Evolutionary conservation across 1,140 invertebrate species (phyloP).

Genomic region (Phocides pigmalion): DNA sequence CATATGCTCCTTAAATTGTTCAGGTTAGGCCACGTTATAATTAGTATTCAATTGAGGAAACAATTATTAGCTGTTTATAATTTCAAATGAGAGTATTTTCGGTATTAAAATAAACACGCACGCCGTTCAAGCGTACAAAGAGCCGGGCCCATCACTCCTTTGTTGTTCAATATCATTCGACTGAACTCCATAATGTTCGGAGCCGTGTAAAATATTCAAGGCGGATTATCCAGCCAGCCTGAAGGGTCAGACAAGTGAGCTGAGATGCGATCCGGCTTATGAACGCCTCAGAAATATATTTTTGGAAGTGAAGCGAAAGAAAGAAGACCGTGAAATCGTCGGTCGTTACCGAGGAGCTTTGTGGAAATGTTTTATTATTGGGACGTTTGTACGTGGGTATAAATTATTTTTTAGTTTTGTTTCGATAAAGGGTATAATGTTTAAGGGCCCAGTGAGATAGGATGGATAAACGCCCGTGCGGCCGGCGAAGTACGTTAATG

Average conservation of each 20-base stretch:
- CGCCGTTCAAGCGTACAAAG: not conserved
- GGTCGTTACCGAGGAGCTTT: not conserved
- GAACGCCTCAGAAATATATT: slow-evolving; percentile 16
- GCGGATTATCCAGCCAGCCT: slow-evolving; percentile 26
- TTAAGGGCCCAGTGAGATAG: too few relatives aligned
- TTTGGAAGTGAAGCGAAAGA: not conserved
- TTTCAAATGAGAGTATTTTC: too few relatives aligned
- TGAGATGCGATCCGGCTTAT: slow-evolving; percentile 26
- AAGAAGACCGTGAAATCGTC: not conserved
- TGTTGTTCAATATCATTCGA: slow-evolving; percentile 16
- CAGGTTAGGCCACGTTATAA: too few relatives aligned
- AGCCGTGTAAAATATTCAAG: slow-evolving; percentile 26
- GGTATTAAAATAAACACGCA: not conserved
- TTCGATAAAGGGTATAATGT: too few relatives aligned
- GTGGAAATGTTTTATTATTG: not conserved
- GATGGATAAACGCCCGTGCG: too few relatives aligned
- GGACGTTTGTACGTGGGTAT: too few relatives aligned
- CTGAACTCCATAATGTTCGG: slow-evolving; percentile 20
- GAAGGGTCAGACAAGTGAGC: slow-evolving; percentile 27
- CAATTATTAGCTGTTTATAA: too few relatives aligned
- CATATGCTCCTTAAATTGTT: too few relatives aligned
- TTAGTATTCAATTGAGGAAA: too few relatives aligned
- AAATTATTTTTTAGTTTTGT: too few relatives aligned
- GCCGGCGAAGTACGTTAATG: too few relatives aligned
- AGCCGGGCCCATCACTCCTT: not conserved